These are phyloP conservation scores for Corythoichthys haematopterus DNA, from an alignment of 2,113 vertebrate genomes.

Conservation along the genomic window DNA sequence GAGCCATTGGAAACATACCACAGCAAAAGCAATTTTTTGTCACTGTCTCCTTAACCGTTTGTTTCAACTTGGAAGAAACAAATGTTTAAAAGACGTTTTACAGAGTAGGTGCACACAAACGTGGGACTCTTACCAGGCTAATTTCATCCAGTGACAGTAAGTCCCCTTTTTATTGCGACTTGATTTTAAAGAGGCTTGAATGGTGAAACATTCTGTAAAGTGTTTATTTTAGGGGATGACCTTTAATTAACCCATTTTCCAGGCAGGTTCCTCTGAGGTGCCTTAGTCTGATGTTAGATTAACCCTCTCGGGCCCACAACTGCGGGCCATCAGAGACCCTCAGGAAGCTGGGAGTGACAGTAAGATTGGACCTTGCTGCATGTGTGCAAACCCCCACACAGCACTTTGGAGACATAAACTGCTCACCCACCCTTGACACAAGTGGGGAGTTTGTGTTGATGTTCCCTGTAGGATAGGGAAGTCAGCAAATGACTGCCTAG, in stretches of 20 bases:
- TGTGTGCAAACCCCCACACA: conserved; percentile 66
- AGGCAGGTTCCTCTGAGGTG: conserved; percentile 81
- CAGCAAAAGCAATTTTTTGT: conserved; percentile 58
- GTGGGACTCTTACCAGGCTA: conserved; percentile 78
- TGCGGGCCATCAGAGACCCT: conserved; percentile 72
- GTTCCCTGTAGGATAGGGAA: conserved; percentile 25
- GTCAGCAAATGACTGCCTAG: conserved; percentile 40
- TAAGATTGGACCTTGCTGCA: conserved; percentile 79
- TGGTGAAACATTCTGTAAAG: conserved; percentile 92
- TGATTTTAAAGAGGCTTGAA: conserved; percentile 96
- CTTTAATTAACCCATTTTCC: conserved; percentile 97
- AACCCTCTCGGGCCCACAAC: conserved; percentile 77
- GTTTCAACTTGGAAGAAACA: conserved; percentile 57
- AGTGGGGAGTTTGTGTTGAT: conserved; percentile 37
- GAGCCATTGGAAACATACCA: conserved; percentile 54
- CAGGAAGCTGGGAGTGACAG: conserved; percentile 80
- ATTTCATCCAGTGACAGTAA: conserved; percentile 89
- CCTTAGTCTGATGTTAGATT: conserved; percentile 78
- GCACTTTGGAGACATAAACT: conserved; percentile 45
- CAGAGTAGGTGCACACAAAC: conserved; percentile 19
- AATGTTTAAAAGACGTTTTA: conserved; percentile 26
- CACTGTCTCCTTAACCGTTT: conserved; percentile 45
- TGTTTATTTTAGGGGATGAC: conserved; percentile 94
- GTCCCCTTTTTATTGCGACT: conserved; percentile 90
- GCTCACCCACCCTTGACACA: conserved; percentile 42